A percentile compares a stretch with the other conserved stretches of the same genome.
phyloP scores from a whole-genome alignment of 1,140 invertebrate species.

The Oppia nitens region DNA sequence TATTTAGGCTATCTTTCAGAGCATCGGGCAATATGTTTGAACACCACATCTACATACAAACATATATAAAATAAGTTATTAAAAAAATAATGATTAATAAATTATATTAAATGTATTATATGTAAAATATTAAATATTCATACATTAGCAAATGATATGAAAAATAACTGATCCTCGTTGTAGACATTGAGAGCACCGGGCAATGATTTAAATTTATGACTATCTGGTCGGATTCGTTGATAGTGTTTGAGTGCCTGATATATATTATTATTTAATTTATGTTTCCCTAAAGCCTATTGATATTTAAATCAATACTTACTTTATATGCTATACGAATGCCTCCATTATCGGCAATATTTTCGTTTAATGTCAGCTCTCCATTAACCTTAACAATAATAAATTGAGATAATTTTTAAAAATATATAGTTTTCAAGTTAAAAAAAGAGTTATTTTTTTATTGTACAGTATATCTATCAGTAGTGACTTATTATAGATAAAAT shows the following conservation, averaged over 20 bases:
- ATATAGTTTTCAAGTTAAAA: no score
- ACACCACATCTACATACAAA: slow-evolving; percentile 10
- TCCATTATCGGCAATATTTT: slow-evolving; percentile 40
- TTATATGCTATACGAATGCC: slow-evolving; percentile 37
- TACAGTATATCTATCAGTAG: not conserved
- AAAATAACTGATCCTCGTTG: slow-evolving; percentile 14
- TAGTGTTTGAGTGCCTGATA: slow-evolving; percentile 14
- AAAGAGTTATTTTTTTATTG: no score
- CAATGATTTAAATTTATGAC: not conserved
- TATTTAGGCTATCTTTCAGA: not conserved
- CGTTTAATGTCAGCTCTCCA: slow-evolving; percentile 24
- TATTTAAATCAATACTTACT: no score
- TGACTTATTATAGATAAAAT: not conserved
- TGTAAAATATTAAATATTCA: not conserved
- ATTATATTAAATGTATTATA: not conserved
- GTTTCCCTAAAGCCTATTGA: not conserved
- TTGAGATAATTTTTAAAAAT: not conserved
- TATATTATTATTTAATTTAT: not conserved
- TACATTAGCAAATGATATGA: slow-evolving; percentile 17
- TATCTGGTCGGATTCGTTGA: not conserved
- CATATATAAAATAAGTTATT: not conserved
- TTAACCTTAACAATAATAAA: slow-evolving; percentile 37
- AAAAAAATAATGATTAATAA: not conserved
- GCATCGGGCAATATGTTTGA: not conserved
- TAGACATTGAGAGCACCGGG: slow-evolving; percentile 6